Evolutionary conservation across 2,797 vertebrate genomes (phyloP), one percentile per base, ranked within the genome.

Genomic region (Spinus pinus): DNA sequence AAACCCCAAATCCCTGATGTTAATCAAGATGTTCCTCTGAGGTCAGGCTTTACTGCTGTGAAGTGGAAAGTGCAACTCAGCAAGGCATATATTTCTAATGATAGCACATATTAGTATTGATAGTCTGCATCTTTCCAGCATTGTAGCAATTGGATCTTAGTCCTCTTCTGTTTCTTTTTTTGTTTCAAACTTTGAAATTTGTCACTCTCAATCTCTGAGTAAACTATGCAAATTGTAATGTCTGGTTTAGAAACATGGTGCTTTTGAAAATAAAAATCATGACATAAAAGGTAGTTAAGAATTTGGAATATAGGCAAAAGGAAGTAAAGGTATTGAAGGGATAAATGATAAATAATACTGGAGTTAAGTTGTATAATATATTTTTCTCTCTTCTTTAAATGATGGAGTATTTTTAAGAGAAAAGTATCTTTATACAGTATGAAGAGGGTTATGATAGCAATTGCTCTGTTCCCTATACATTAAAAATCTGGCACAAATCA

Each of bases 21-120:
- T 86, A 93, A 91, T 79, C 46, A 74, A 81, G 58, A 53, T 10
- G 31, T 79, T 96, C n/a, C 73, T 79, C 46, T 82, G 74, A 88
- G 61, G 57, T 70, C 71, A 47, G 9, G 37, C 3, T 1, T 73
- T 92, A 66, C 22, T 60, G 41, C 51, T 79, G 11, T 35, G 39
- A 88, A 71, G n/a, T 77, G 61, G 64, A 87, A 85, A 91, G 54
- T 57, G 51, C 3, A 17, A 78, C 42, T 80, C 25, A 58, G 21
- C 53, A 69, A 89, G n/a, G 44, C 67, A n/a, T 57, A 3, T 46
- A 27, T 81, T 72, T 81, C 58, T 56, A 41, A 53, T 19, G 56
- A 30, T 24, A 33, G 56, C 41, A 54, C 7, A 3, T 57, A 64
- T 25, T 30, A 39, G 25, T 82, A 33, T 56, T 60, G 77, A 81